These are phyloP conservation scores for Lepidocyrtinus sp. DNA, from an alignment of 2,888 invertebrate species.

Conservation along the genomic window DNA sequence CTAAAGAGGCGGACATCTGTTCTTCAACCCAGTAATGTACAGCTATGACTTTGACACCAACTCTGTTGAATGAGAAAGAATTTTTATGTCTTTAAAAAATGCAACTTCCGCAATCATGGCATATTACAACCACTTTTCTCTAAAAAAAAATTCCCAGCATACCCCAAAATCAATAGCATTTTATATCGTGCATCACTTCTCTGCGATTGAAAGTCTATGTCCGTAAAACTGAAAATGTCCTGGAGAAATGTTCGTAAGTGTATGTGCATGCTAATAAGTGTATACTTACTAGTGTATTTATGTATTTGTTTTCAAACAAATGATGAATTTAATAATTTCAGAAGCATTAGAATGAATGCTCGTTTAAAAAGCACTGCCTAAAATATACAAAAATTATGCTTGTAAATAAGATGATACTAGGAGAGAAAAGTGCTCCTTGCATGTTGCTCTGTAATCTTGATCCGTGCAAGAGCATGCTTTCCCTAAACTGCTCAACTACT, in stretches of 20 bases:
- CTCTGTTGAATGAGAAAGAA: neutral
- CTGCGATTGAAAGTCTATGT: constrained; percentile 3
- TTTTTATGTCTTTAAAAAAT: neutral
- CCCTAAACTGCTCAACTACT: no score
- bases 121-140: neutral
- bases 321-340: neutral
- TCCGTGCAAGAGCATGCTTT: no score
- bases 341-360: no score
- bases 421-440: neutral
- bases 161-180: constrained; percentile 13
- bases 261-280: constrained; percentile 26
- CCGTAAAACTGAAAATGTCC: constrained; percentile 15
- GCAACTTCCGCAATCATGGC: neutral
- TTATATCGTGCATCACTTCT: constrained; percentile 17
- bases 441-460: neutral
- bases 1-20: constrained; percentile 9
- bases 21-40: constrained; percentile 14
- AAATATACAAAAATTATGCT: neutral
- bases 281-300: neutral
- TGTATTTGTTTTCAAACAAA: no score
- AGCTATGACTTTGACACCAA: constrained; percentile 8
- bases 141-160: constrained; percentile 15
- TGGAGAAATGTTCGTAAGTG: constrained; percentile 60
- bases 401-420: neutral
- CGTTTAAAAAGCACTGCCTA: neutral